Evolutionary conservation across 2,888 invertebrate genomes (phyloP), one percentile per base, ranked within the genome.

Genomic region (Apamea epomidion): DNA sequence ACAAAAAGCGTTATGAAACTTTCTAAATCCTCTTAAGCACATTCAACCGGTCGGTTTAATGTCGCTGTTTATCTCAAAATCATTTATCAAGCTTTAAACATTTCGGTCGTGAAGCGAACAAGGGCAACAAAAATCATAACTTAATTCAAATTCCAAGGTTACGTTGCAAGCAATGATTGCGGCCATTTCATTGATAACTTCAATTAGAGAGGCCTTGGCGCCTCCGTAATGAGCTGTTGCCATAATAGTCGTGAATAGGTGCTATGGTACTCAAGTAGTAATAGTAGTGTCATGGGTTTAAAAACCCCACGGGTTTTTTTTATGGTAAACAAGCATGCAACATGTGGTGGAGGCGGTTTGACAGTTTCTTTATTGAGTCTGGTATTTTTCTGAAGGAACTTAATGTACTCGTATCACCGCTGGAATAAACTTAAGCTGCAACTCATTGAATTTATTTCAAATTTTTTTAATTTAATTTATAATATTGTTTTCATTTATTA

Each of bases 161-260:
- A 21, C 70, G 14, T 25, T 16, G 8, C 42, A n/a, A 68, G 80
- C 74, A 72, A 78, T 85, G 62, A 78, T 80, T 78, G 80, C 80
- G 80, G 48, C 71, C 37, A 77, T 87, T 88, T 80, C 76, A 86
- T 88, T 88, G 83, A 87, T 88, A 83, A 77, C 80, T 87, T 76
- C 76, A 87, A 87, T 87, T 80, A 88, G 32, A 29, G 48, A 1
- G 67, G 48, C 87, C 88, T 87, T 87, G 88, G 70, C 75, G 83
- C 74, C 88, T 81, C 70, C 54, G 8, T 87, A 86, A 87, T 83
- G 25, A 86, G 71, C 75, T 37, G 82, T 76, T 74, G 68, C 88
- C 78, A 65, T 79, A 72, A 69, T 67, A 21, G 51, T 76, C 37
- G 72, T 58, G 62, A 74, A 70, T 76, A 51, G 51, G 32, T 69